Base-by-base conservation (phyloP, 2,113 vertebrate genomes). In the Delphinapterus leucas region DNA sequence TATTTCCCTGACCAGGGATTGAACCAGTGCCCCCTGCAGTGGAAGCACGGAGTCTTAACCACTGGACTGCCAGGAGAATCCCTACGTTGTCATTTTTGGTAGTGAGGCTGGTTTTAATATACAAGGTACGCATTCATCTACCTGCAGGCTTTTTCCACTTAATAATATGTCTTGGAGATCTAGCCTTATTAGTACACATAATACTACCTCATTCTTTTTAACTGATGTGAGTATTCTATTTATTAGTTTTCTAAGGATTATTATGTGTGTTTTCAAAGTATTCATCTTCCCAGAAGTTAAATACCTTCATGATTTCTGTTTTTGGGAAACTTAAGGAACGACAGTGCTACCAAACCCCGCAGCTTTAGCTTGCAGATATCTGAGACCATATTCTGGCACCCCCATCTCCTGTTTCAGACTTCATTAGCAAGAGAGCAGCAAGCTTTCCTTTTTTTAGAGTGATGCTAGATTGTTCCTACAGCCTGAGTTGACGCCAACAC, bases 371-470 rank as follows among this genome's bases (percentile, higher is more conserved):
- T 41, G 49, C 36, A 14, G 49, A 65, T 67, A 60, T n/a, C 71
- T n/a, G 53, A 76, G 21, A 84, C 67, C 87, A 74, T n/a, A 21
- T 82, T 95, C 74, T 17, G 28, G 58, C 67, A 91, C 18, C 8
- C 65, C 53, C 61, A 9, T 53, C 97, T 97, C 79, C 92, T 47
- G 11, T 80, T 96, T 96, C 96, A 76, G 58, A 93, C 15, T 44
- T 95, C 67, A 71, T 63, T 77, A 2, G 0, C 28, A 41, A 79
- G 44, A 85, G 12, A 53, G n/a, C 33, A 8, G 9, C 3, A 4
- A 41, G 81, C n/a, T 38, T 95, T 81, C 77, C 85, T 47, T 44
- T 95, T 89, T 91, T 86, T n/a, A 92, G 65, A 67, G 47, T 25
- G 26, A 28, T 67, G 25, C 73, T 80, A 20, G 23, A 25, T 73